Evolutionary conservation across 2,113 vertebrate species (phyloP).

Genomic region (Campylomormyrus numenius): DNA sequence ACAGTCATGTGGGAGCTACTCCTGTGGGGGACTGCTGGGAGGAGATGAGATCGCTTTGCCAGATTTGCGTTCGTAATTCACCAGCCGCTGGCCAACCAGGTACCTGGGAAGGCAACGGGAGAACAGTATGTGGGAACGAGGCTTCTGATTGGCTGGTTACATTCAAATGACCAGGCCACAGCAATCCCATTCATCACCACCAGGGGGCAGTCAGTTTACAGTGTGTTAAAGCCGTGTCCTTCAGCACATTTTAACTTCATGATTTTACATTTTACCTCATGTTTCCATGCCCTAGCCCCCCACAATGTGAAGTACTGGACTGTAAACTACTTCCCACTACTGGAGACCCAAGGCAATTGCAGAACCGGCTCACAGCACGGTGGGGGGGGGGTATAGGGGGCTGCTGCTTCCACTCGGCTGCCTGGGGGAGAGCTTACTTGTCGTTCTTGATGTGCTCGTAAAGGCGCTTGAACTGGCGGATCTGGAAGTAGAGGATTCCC

Average conservation of each 20-base stretch:
- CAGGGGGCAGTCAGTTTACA: background rate
- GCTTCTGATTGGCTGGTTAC: background rate
- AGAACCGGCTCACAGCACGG: background rate
- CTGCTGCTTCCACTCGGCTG: background rate
- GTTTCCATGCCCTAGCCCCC: background rate
- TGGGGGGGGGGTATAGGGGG: background rate
- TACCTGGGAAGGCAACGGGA: conserved; percentile 64
- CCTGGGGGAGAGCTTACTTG: conserved; percentile 67
- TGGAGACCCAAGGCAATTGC: background rate
- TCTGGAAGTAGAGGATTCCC: conserved; percentile 95
- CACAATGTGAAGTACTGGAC: background rate
- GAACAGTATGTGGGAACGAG: background rate
- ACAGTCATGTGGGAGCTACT: conserved; percentile 48
- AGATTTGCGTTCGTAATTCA: conserved; percentile 92
- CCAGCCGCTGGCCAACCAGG: conserved; percentile 93
- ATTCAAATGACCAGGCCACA: background rate
- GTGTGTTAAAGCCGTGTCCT: background rate
- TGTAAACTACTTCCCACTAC: background rate
- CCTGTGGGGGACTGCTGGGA: conserved; percentile 71
- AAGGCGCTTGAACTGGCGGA: conserved; percentile 97
- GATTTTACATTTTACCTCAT: background rate
- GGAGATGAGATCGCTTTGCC: conserved; percentile 71
- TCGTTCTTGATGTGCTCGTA: conserved; percentile 99
- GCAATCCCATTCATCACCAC: background rate
- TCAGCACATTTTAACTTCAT: background rate